Evolutionary conservation across 2,888 invertebrate species (phyloP).

Genomic region (Hypercompe scribonia): DNA sequence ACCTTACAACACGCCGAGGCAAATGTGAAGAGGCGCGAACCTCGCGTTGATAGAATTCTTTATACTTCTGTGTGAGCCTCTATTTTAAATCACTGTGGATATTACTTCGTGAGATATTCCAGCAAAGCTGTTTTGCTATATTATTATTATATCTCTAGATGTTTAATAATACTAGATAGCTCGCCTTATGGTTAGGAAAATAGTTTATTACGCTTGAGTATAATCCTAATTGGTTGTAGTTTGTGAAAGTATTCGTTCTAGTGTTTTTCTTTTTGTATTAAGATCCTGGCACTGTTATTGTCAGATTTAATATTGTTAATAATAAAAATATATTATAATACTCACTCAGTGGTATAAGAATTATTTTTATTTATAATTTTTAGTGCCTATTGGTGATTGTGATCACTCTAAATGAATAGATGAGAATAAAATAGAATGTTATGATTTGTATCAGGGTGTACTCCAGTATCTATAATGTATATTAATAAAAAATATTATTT

Average conservation of each 20-base stretch:
- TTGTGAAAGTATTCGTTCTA: slow-evolving; percentile 20
- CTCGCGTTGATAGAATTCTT: slow-evolving; percentile 80
- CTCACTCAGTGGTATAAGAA: neutral
- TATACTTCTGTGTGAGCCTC: slow-evolving; percentile 60
- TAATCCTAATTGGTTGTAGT: slow-evolving; percentile 38
- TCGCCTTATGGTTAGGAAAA: slow-evolving; percentile 36
- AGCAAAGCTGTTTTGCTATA: slow-evolving; percentile 33
- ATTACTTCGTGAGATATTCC: slow-evolving; percentile 41
- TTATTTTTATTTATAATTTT: too few species aligned
- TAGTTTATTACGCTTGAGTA: slow-evolving; percentile 38
- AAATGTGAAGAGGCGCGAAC: slow-evolving; percentile 72
- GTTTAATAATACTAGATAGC: slow-evolving; percentile 45
- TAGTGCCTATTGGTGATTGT: neutral
- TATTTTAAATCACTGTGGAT: slow-evolving; percentile 65
- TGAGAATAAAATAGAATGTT: too few species aligned
- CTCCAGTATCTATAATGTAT: neutral
- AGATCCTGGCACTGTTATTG: neutral
- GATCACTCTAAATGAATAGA: neutral
- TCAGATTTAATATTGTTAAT: neutral
- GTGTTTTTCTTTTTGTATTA: neutral
- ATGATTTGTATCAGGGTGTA: neutral
- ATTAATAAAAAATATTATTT: too few species aligned
- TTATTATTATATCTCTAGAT: slow-evolving; percentile 44
- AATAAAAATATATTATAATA: neutral
- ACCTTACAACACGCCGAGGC: slow-evolving; percentile 51